Evolutionary conservation across 1,140 invertebrate genomes (phyloP), one percentile per base, ranked within the genome.

Genomic region (Tetramorium alpestre): DNA sequence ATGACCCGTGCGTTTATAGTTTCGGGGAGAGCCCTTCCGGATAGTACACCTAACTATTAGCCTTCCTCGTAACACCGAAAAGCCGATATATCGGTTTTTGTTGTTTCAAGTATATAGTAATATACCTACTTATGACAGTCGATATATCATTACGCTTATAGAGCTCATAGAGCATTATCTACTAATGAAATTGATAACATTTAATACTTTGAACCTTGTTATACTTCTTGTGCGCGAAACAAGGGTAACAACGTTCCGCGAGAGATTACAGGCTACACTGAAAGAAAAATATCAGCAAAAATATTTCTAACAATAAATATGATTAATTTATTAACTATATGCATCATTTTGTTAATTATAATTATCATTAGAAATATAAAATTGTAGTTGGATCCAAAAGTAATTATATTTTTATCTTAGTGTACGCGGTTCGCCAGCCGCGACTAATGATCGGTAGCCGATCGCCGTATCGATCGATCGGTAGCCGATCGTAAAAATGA

Each of bases 51-150:
- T 11, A 56, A 70, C 78, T 81, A 81, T 70, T 58, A 70, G 69
- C 65, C 38, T 28, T 7, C 0, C 18, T 25, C 7, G 62, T 81
- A 81, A 81, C 56, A 69, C 64, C 78, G n/a, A 70, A 70, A 81
- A 81, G 78, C 64, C 64, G 64, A 70, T 81, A 47, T 81, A 81
- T 81, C 49, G 78, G 78, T 58, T 81, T 81, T 81, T 81, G 78
- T 81, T 81, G n/a, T 41, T 65, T 1, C n/a, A n/a, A 69, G 22
- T 78, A 54, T 18, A 4, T 54, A 49, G 10, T 54, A 70, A 33
- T 58, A 25, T 25, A 58, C 8, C 25, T 7, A 13, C 8, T 41
- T 7, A 13, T 25, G 49, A 81, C 65, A 22, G 41, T 70, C 65
- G 38, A 70, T 81, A 81, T 38, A 56, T 81, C 38, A 47, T 13